phyloP scores from a whole-genome alignment of 2,797 vertebrate species.

The Meda fulgida region DNA sequence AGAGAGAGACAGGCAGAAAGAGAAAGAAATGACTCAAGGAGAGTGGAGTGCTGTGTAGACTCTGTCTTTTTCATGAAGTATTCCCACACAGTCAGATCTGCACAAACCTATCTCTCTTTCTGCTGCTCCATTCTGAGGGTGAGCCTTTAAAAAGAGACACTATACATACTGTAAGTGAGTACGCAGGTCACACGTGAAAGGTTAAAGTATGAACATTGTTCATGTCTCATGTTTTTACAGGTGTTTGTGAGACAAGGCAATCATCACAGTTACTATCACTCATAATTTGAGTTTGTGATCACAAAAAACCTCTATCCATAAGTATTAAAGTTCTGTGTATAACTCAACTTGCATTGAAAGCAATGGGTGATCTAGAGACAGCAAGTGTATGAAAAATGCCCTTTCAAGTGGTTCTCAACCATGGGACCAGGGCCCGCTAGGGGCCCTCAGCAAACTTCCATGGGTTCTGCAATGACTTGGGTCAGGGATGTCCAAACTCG shows the following conservation, averaged over 20 bases:
- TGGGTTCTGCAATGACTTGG: neutral
- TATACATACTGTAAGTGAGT: conserved; percentile 13
- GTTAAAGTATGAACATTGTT: neutral
- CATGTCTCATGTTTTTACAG: neutral
- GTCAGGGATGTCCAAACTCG: neutral
- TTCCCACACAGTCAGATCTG: conserved; percentile 45
- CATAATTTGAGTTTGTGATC: neutral
- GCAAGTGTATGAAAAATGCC: neutral
- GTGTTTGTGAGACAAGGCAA: neutral
- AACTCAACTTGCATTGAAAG: neutral
- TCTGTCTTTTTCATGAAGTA: conserved; percentile 33
- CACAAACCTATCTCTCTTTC: conserved; percentile 24
- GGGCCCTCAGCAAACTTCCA: neutral
- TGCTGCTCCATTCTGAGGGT: neutral
- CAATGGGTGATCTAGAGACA: neutral
- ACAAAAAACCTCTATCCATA: neutral
- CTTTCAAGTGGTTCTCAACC: neutral
- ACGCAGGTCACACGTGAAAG: neutral
- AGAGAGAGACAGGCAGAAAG: conserved; percentile 50
- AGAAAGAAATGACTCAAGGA: conserved; percentile 47
- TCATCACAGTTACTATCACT: neutral
- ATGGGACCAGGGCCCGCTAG: neutral
- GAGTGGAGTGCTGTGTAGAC: conserved; percentile 46
- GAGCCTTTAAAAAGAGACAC: conserved; percentile 18
- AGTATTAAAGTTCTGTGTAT: neutral